Evolutionary conservation across 2,113 vertebrate genomes (phyloP), one percentile per base, ranked within the genome.

Genomic region (Varanus salvator): DNA sequence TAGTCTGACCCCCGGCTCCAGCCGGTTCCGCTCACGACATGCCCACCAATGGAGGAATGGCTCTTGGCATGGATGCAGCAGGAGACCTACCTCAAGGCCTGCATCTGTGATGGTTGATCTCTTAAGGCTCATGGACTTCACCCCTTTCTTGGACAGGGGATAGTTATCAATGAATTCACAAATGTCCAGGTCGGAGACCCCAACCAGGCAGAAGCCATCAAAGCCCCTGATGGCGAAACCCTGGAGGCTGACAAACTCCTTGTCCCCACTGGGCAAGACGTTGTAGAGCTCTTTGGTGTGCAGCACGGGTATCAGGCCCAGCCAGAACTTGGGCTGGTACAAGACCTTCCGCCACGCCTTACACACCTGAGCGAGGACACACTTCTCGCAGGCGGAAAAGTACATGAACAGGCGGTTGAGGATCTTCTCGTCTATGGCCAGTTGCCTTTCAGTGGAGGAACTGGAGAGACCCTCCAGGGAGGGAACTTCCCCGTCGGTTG

Each of bases 111-210:
- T 99, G 91, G 99, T 99, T 1, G 99, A 99, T 93, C 99, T 98
- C 96, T 99, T 99, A 94, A 99, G 98, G 93, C 99, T 99, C 96
- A 99, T 98, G 66, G 99, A 99, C 94, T 98, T 98, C 91, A 99
- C 99, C 0, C 99, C 98, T 94, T 99, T 99, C 97, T 99, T 99
- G 94, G 99, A 99, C 92, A 99, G 97, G 0, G 99, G 98, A 31
- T 99, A 99, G 97, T 99, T 99, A 96, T 99, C 99, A 91, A 99
- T 99, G 97, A 99, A 99, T 96, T 99, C 99, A 91, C 99, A 99
- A 98, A 99, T 99, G 98, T 99, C 99, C 97, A 99, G 97, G 96
- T 99, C 99, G 0, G 99, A 99, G 93, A 99, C 99, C 0, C 99
- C 99, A n/a, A 99, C 99, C 34, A 99, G 96, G 95, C 99, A 99